Base-by-base conservation (phyloP, 2,888 invertebrate genomes). In the Acanthosepion lycidas region DNA sequence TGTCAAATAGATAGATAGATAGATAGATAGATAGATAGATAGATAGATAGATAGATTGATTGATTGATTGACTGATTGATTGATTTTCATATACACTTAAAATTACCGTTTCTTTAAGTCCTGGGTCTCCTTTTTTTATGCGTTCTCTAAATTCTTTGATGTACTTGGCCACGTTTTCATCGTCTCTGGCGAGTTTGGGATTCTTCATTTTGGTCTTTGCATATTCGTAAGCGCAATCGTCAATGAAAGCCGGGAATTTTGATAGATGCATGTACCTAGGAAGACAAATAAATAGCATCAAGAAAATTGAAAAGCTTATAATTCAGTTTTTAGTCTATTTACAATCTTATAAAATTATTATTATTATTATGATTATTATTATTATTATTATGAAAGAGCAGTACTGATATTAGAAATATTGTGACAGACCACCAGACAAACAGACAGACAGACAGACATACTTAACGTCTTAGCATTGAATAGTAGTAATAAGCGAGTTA, bases 181-280 rank as follows among this genome's bases (percentile, higher is more conserved):
- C 94, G 2, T 94, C 91, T 33, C 48, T 91, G 9, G 64, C 93
- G 15, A 95, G 49, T 49, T 95, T 95, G 12, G 55, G 94, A n/a
- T 94, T 94, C 92, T 95, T 95, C 48, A 94, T 95, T 91, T 95
- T 95, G 48, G 59, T 64, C 94, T 95, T 95, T 23, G 95, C 95
- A 55, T 95, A 55, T 92, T 95, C 95, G 42, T 94, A 94, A 33
- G 95, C 94, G 18, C 92, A 92, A 49, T 92, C 92, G 9, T 49
- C 92, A 8, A 92, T 92, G 51, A 92, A 92, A 51, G 48, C 26
- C 49, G 51, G 51, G 92, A 92, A 92, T 18, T 92, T 92, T 48
- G 92, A 92, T 9, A 92, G 26, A 49, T 49, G 92, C 92, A 92
- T 92, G 18, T 92, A 92, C 48, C 92, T 92, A 26, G 2, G 4